Conservation (phyloP, 2,888 invertebrate genomes). For the Chrysopilus asiliformis region DNA sequence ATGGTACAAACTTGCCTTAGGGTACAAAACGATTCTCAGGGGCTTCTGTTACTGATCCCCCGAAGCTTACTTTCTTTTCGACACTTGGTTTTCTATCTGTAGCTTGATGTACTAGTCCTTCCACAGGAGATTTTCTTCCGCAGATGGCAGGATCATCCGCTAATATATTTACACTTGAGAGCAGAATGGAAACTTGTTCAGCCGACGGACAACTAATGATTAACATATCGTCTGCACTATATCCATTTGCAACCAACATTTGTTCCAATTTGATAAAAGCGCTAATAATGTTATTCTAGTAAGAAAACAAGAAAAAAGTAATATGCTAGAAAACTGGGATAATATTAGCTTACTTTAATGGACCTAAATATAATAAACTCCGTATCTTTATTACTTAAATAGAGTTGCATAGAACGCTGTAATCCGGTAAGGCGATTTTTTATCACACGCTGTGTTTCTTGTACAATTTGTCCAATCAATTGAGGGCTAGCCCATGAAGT, state of each 20-base stretch:
- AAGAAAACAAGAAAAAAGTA: conserved; percentile 17
- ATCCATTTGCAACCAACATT: conserved; percentile 56
- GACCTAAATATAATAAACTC: conserved; percentile 94
- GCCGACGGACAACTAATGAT: conserved; percentile 84
- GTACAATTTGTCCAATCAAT: conserved; percentile 55
- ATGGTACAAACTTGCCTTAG: too few species aligned
- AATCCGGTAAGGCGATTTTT: conserved; percentile 66
- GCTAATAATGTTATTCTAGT: conserved; percentile 75
- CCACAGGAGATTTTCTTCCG: conserved; percentile 25
- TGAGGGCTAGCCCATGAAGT: conserved; percentile 57
- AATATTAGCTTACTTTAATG: conserved; percentile 51
- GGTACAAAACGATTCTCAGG: neutral
- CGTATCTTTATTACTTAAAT: conserved; percentile 91
- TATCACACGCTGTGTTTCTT: conserved; percentile 64
- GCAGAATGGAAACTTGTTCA: conserved; percentile 82
- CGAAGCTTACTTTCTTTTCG: conserved; percentile 22
- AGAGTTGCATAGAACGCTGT: conserved; percentile 85
- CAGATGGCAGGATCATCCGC: conserved; percentile 32
- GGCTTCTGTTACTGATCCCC: conserved; percentile 7
- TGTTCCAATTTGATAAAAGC: conserved; percentile 76
- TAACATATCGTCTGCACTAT: conserved; percentile 65
- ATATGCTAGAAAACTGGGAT: neutral
- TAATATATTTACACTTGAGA: conserved; percentile 65
- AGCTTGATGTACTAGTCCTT: conserved; percentile 11
- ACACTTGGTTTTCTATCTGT: conserved; percentile 10